These are phyloP conservation scores for Oenanthe oenanthe DNA, from an alignment of 2,113 vertebrate genomes.

Conservation along the genomic window DNA sequence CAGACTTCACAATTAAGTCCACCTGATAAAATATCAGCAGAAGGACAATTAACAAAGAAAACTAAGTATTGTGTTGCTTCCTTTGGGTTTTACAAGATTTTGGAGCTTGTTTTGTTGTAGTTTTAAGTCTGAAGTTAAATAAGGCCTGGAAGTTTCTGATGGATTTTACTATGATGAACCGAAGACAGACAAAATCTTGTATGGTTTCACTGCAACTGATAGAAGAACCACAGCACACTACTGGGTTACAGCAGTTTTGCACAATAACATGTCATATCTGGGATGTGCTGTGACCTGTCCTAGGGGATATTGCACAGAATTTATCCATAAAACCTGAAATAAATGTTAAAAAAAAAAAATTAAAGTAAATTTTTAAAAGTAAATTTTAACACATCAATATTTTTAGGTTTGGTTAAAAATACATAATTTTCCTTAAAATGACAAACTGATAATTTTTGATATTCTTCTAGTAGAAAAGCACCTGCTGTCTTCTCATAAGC, in stretches of 20 bases:
- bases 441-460: background rate
- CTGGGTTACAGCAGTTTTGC: background rate
- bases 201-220: background rate
- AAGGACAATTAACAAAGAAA: background rate
- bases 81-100: background rate
- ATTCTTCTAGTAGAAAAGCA: background rate
- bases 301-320: background rate
- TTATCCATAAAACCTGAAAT: background rate
- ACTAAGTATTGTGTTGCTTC: background rate
- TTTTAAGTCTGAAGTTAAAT: background rate
- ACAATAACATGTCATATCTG: background rate
- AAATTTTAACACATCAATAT: background rate
- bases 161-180: background rate
- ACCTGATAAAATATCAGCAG: background rate
- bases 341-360: background rate
- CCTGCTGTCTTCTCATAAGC: background rate
- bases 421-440: background rate
- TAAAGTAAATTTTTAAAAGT: background rate
- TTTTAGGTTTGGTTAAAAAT: background rate
- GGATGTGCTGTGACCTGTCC: background rate
- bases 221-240: background rate
- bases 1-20: background rate
- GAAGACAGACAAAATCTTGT: background rate
- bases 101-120: rapidly evolving
- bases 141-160: background rate